Conservation (phyloP, 2,797 vertebrate species). For the Pipistrellus nathusii region DNA sequence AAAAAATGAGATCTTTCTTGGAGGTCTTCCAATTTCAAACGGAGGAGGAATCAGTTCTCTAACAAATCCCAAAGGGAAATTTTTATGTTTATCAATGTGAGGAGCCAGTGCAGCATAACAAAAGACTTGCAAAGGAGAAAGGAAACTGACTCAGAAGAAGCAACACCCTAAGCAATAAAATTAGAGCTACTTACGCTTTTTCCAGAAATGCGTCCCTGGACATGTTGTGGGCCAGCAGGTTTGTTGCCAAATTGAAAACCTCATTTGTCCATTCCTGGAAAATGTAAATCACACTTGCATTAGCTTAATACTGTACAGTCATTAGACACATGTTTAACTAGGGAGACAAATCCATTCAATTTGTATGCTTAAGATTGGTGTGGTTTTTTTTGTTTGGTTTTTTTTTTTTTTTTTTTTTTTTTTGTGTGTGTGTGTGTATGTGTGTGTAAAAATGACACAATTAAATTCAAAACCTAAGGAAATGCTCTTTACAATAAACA, state of each 20-base stretch:
- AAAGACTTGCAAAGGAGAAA: slow-evolving; percentile 81
- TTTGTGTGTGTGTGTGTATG: too few relatives aligned
- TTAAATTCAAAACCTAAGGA: slow-evolving; percentile 66
- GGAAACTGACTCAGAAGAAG: slow-evolving; percentile 86
- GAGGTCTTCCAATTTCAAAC: slow-evolving; percentile 44
- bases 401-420: too few relatives aligned
- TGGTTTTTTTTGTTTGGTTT: background rate
- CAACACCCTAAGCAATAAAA: slow-evolving; percentile 78
- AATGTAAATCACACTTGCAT: slow-evolving; percentile 81
- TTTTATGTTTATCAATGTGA: slow-evolving; percentile 82
- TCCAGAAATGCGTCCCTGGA: slow-evolving; percentile 96
- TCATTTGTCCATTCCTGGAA: slow-evolving; percentile 97
- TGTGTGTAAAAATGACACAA: slow-evolving; percentile 45
- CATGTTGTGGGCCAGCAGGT: slow-evolving; percentile 97
- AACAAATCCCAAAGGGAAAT: slow-evolving; percentile 79
- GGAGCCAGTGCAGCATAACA: slow-evolving; percentile 81
- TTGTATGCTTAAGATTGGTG: background rate
- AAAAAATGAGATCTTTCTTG: slow-evolving; percentile 18
- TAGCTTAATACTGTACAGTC: slow-evolving; percentile 61
- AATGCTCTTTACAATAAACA: slow-evolving; percentile 18
- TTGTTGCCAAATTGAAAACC: slow-evolving; percentile 97
- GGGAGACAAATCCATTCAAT: slow-evolving; percentile 55
- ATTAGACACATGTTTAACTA: slow-evolving; percentile 63
- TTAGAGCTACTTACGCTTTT: slow-evolving; percentile 93
- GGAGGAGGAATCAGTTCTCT: slow-evolving; percentile 68